Evolutionary conservation across 2,797 vertebrate genomes (phyloP).

Genomic region (Clarias platycephalus): DNA sequence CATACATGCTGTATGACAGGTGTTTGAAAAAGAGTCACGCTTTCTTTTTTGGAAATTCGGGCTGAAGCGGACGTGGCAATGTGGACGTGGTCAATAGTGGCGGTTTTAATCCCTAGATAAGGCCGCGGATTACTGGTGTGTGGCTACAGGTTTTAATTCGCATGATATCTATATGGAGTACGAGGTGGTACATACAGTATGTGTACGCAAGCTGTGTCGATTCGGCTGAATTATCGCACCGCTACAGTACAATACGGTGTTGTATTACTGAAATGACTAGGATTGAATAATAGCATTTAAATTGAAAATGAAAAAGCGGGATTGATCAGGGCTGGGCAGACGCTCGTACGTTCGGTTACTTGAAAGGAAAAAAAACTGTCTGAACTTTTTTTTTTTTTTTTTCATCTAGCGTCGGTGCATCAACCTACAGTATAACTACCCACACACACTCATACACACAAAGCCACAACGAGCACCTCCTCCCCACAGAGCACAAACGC

Average conservation of each 20-base stretch:
- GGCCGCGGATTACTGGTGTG: not conserved
- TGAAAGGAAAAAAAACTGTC: not conserved
- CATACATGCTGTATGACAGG: not conserved
- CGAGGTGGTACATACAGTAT: too few species aligned
- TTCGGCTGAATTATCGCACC: not conserved
- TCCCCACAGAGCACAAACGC: constrained; percentile 23
- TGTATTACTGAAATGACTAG: too few species aligned
- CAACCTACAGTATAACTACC: not conserved
- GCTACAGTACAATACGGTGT: not conserved
- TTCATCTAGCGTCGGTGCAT: not conserved
- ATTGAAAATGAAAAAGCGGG: not conserved
- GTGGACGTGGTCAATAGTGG: not conserved
- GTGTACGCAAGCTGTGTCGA: not conserved
- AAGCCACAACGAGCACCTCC: constrained; percentile 26
- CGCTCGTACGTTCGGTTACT: too few species aligned
- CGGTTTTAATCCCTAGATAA: not conserved
- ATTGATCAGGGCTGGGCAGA: not conserved
- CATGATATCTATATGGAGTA: too few species aligned
- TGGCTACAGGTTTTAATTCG: not conserved
- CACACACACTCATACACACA: constrained; percentile 1
- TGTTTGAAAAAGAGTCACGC: not conserved
- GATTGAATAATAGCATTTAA: not conserved
- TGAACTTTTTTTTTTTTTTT: not conserved
- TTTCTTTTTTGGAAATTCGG: too few species aligned
- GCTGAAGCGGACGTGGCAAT: not conserved